Conservation (phyloP, 1,140 invertebrate genomes). For the Zaprionus inermis region DNA sequence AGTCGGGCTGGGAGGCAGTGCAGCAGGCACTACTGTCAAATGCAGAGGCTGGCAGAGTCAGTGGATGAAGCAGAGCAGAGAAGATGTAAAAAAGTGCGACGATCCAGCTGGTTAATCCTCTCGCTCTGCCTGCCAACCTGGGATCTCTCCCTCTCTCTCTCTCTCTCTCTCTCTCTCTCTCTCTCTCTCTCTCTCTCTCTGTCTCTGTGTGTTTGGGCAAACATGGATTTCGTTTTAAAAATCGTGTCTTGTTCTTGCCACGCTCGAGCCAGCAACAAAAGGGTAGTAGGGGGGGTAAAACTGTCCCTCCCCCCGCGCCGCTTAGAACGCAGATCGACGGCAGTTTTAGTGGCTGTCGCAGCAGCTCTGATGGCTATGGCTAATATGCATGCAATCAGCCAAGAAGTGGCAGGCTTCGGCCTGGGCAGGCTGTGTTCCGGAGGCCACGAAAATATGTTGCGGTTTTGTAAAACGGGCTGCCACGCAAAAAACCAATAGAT, state of each 20-base stretch:
- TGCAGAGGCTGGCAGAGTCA: conserved; percentile 22
- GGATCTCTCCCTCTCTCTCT: conserved; percentile 24
- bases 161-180: conserved; percentile 25
- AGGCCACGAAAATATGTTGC: conserved; percentile 72
- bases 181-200: conserved; percentile 15
- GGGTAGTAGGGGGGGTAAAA: conserved; percentile 52
- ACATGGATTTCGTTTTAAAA: conserved; percentile 82
- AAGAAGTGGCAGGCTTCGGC: conserved; percentile 19
- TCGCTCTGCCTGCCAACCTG: no score
- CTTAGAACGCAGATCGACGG: conserved; percentile 71
- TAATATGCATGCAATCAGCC: conserved; percentile 76
- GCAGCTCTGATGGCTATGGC: conserved; percentile 63
- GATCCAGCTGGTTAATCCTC: conserved; percentile 57
- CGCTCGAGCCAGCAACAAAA: conserved; percentile 47
- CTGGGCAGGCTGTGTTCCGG: conserved; percentile 11
- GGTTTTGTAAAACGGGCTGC: conserved; percentile 66
- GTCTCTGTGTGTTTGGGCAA: conserved; percentile 16
- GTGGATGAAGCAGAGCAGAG: conserved; percentile 3
- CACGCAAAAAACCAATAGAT: conserved; percentile 79
- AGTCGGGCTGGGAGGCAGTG: conserved; percentile 1
- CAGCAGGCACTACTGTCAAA: conserved; percentile 39
- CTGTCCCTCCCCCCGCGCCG: conserved; percentile 11
- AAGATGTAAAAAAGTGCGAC: conserved; percentile 47
- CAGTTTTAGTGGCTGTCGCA: conserved; percentile 41
- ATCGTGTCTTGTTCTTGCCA: conserved; percentile 78